Percentiles rank a stretch among this genome's conserved stretches.
Evolutionary conservation across 2,888 invertebrate genomes (phyloP).

Genomic region (Drosophila leonis): DNA sequence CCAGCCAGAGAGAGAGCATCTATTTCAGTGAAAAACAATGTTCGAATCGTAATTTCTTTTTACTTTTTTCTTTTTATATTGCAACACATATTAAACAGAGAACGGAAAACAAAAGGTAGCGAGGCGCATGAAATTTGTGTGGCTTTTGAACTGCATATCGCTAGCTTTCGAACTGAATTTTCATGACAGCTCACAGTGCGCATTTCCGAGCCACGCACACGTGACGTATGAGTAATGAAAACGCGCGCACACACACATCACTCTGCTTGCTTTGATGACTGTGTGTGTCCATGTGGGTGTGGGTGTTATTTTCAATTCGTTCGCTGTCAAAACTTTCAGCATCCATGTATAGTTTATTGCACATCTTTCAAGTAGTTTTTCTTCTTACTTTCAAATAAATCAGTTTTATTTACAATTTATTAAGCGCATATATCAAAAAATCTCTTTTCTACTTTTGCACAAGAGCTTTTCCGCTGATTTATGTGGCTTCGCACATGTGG

Average conservation of each 20-base stretch:
- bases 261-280: slow-evolving; percentile 5
- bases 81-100: slow-evolving; percentile 54
- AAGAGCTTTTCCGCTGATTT: slow-evolving; percentile 27
- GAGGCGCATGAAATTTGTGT: slow-evolving; percentile 34
- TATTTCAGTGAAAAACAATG: slow-evolving; percentile 63
- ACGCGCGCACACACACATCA: slow-evolving; percentile 17
- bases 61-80: slow-evolving; percentile 29
- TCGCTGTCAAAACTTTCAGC: slow-evolving; percentile 55
- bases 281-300: not conserved
- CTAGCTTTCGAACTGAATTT: slow-evolving; percentile 28
- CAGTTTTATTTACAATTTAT: slow-evolving; percentile 56
- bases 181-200: slow-evolving; percentile 32
- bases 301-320: slow-evolving; percentile 46
- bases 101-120: slow-evolving; percentile 32
- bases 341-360: slow-evolving; percentile 47
- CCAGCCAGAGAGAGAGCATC: slow-evolving; percentile 10
- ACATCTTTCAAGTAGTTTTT: slow-evolving; percentile 28
- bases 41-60: slow-evolving; percentile 36
- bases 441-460: not conserved
- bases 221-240: slow-evolving; percentile 73
- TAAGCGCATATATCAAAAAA: slow-evolving; percentile 37
- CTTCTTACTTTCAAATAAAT: slow-evolving; percentile 37
- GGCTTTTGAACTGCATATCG: slow-evolving; percentile 35
- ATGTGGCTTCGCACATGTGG: slow-evolving; percentile 9
- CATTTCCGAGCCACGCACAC: slow-evolving; percentile 38